Base-by-base conservation (phyloP, 2,797 vertebrate genomes). In the Mormyrus hasselquistii region DNA sequence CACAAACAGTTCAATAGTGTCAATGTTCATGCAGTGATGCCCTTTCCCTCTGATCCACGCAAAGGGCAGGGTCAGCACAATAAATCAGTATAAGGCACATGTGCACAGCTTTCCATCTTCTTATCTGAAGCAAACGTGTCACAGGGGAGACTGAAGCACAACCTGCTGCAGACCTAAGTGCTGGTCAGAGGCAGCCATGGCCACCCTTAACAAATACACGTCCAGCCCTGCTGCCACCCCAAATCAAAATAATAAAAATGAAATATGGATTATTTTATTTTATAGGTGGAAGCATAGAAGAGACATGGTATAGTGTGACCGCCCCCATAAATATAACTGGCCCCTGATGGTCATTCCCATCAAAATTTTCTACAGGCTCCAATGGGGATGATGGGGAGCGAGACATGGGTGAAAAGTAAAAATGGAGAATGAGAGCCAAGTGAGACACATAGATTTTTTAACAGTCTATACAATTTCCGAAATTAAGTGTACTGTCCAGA, bases 1-100 rank as follows among this genome's bases (percentile, higher is more conserved):
- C 92, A 94, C 93, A 95, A 96, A 96, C 95, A 95, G 93, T 94
- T 96, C 95, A 94, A 93, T 95, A 95, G 93, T 94, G 94, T 95
- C 93, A 95, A 95, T 94, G 94, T 93, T 92, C 92, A 91, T 94
- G 92, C 92, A 92, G n/a, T 62, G 89, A 89, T 93, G 93, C 92
- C 92, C 94, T 94, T 95, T 95, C 92, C 92, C 90, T 94, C 88
- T 89, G 88, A 93, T 88, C 90, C 89, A 93, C 94, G 92, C 92
- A 95, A 96, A 96, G 95, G 94, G 94, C 94, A 96, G 90, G 90
- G 88, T 62, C 88, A 90, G 91, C 88, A 91, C 89, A 89, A 90
- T 89, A 92, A 90, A 91, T 92, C 92, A 92, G 92, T 93, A 93
- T 94, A 93, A 92, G 91, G 89, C n/a, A 83, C 57, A 62, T 38